Percentiles rank a stretch among this genome's conserved stretches.
These are phyloP conservation scores for Pseudomyrmex pallidus DNA, from an alignment of 1,140 invertebrate species.

Conservation along the genomic window DNA sequence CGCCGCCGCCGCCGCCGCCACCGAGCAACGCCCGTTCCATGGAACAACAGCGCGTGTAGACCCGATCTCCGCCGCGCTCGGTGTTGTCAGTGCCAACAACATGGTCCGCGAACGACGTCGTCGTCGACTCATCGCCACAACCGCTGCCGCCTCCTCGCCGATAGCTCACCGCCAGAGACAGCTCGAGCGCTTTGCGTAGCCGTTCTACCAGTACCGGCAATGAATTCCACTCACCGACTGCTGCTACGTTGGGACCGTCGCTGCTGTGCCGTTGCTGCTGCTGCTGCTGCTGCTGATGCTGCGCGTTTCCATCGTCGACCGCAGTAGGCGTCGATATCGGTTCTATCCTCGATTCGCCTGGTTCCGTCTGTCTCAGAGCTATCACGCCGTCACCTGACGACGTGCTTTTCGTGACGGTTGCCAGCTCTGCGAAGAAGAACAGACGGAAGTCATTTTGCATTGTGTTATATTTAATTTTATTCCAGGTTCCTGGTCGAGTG, in stretches of 20 bases:
- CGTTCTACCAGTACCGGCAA: conserved; percentile 84
- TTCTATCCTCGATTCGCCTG: neutral
- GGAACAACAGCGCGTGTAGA: conserved; percentile 63
- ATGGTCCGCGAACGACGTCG: conserved; percentile 66
- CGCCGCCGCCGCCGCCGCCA: conserved; percentile 1
- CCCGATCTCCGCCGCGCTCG: conserved; percentile 73
- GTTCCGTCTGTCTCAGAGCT: conserved; percentile 10
- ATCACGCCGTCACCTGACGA: conserved; percentile 38
- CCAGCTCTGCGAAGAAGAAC: conserved; percentile 6
- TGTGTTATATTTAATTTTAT: too few species aligned
- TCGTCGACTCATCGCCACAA: conserved; percentile 66
- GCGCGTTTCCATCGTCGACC: conserved; percentile 32
- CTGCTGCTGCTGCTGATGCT: conserved; percentile 50
- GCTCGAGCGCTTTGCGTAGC: conserved; percentile 82
- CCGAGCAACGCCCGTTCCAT: conserved; percentile 63
- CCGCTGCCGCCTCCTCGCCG: conserved; percentile 68
- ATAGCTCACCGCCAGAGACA: conserved; percentile 74
- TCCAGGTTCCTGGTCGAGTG: too few species aligned
- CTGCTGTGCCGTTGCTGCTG: conserved; percentile 35
- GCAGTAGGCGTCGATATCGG: neutral
- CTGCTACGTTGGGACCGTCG: conserved; percentile 28
- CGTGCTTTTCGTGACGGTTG: conserved; percentile 40
- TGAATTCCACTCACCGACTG: conserved; percentile 84
- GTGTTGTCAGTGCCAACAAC: conserved; percentile 76
- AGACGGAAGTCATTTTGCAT: too few species aligned